phyloP scores from a whole-genome alignment of 2,113 vertebrate genomes.

The Casuarius casuarius region DNA sequence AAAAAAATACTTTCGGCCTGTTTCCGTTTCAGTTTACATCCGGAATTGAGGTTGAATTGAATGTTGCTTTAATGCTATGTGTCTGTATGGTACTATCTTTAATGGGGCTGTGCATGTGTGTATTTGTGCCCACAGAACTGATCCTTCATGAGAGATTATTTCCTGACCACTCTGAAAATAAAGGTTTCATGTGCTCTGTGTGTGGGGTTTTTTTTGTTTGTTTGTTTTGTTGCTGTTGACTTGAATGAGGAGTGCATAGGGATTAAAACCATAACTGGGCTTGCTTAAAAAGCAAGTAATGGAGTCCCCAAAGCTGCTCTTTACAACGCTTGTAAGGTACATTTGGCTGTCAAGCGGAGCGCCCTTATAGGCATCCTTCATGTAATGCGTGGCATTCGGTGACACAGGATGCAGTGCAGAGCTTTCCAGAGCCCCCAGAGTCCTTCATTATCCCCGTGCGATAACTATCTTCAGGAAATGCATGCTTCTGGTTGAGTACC shows the following conservation, averaged over 20 bases:
- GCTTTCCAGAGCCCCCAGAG: background rate
- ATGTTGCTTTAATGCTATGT: background rate
- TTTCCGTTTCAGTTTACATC: slow-evolving; percentile 6
- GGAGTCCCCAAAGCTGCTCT: background rate
- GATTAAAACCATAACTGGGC: background rate
- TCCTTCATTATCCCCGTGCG: background rate
- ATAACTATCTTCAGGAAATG: background rate
- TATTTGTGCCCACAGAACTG: background rate
- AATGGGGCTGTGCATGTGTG: background rate
- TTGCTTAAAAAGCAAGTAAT: background rate
- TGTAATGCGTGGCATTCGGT: background rate
- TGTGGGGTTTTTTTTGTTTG: background rate
- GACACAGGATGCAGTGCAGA: background rate
- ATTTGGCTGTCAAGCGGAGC: background rate
- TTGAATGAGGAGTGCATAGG: background rate
- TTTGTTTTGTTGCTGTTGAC: background rate
- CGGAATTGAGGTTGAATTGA: background rate
- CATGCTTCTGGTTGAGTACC: background rate
- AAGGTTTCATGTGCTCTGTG: background rate
- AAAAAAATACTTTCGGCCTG: background rate
- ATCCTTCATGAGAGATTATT: background rate
- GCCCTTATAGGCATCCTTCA: background rate
- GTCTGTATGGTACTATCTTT: background rate
- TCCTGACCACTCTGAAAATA: background rate
- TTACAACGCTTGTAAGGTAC: background rate